A percentile compares a stretch with the other conserved stretches of the same genome.
Conservation (phyloP, 92 coral and sea anemone genomes). For the Diadumene lineata region DNA sequence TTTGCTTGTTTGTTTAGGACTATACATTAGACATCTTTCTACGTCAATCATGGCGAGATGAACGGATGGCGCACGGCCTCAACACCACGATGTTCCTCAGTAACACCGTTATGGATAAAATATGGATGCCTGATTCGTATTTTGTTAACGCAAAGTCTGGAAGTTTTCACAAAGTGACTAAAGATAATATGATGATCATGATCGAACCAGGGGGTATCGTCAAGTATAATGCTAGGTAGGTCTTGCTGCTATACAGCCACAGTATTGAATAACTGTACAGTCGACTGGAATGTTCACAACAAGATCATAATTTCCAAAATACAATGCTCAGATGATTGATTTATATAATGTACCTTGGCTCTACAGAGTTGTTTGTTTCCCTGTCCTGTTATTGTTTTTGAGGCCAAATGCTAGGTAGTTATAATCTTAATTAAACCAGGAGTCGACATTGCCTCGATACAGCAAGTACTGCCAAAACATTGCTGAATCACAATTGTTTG, state of each 20-base stretch:
- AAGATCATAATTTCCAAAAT: conserved; percentile 50
- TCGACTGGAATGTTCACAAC: too few relatives aligned
- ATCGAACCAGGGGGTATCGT: conserved; percentile 81
- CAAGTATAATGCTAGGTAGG: conserved; percentile 88
- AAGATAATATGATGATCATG: conserved; percentile 88
- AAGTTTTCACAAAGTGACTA: conserved; percentile 88
- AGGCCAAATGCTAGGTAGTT: too few relatives aligned
- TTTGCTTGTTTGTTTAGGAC: conserved; percentile 51
- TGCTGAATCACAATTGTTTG: too few relatives aligned
- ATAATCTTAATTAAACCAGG: too few relatives aligned
- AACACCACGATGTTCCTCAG: conserved; percentile 78
- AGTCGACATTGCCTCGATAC: too few relatives aligned
- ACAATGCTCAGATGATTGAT: too few relatives aligned
- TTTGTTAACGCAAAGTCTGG: conserved; percentile 96
- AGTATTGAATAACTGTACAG: neutral
- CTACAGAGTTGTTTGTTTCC: too few relatives aligned
- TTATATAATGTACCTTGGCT: too few relatives aligned
- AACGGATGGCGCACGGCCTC: conserved; percentile 83
- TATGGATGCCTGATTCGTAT: conserved; percentile 98
- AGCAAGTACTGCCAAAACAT: too few relatives aligned
- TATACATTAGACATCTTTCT: conserved; percentile 88
- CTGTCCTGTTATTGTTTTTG: too few relatives aligned
- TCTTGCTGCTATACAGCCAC: too few relatives aligned
- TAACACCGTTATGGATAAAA: conserved; percentile 80
- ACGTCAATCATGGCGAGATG: conserved; percentile 88